A percentile compares a stretch with the other conserved stretches of the same genome.
These are phyloP conservation scores for Esox masquinongy DNA, from an alignment of 2,797 vertebrate species.

Conservation along the genomic window DNA sequence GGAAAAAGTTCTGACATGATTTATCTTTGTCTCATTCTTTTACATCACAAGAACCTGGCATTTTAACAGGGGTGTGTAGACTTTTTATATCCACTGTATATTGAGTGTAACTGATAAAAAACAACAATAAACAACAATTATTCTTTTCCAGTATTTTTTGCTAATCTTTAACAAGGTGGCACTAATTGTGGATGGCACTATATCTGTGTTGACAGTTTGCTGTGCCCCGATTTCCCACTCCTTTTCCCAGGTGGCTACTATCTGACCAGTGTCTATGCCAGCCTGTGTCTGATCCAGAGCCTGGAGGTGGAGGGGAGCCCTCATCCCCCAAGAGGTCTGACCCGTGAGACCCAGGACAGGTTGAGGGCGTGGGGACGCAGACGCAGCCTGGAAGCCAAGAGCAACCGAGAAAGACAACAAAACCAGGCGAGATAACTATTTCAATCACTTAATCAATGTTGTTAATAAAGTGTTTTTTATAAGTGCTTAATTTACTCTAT, in stretches of 20 bases:
- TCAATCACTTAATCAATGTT: background rate
- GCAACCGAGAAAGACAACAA: slow-evolving; percentile 74
- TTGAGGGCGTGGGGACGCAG: slow-evolving; percentile 84
- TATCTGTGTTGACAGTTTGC: background rate
- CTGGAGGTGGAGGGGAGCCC: slow-evolving; percentile 58
- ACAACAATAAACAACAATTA: too few relatives aligned
- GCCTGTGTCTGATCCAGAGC: slow-evolving; percentile 81
- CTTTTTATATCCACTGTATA: too few relatives aligned
- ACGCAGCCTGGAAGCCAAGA: slow-evolving; percentile 72
- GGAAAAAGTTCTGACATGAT: too few relatives aligned
- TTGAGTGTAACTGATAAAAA: too few relatives aligned
- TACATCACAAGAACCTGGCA: too few relatives aligned
- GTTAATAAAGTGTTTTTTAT: background rate
- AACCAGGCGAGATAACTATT: slow-evolving; percentile 69
- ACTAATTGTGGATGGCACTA: too few relatives aligned
- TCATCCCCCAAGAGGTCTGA: slow-evolving; percentile 51
- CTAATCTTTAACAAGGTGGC: too few relatives aligned
- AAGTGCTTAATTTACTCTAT: too few relatives aligned
- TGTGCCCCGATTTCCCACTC: slow-evolving; percentile 40
- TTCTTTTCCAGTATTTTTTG: too few relatives aligned
- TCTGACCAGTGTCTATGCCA: slow-evolving; percentile 84
- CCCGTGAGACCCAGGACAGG: slow-evolving; percentile 76
- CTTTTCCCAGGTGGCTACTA: slow-evolving; percentile 82
- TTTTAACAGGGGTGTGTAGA: too few relatives aligned
- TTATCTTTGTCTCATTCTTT: too few relatives aligned